Evolutionary conservation across 2,113 vertebrate genomes (phyloP).

Genomic region (Gnathonemus echidnorhynchus): DNA sequence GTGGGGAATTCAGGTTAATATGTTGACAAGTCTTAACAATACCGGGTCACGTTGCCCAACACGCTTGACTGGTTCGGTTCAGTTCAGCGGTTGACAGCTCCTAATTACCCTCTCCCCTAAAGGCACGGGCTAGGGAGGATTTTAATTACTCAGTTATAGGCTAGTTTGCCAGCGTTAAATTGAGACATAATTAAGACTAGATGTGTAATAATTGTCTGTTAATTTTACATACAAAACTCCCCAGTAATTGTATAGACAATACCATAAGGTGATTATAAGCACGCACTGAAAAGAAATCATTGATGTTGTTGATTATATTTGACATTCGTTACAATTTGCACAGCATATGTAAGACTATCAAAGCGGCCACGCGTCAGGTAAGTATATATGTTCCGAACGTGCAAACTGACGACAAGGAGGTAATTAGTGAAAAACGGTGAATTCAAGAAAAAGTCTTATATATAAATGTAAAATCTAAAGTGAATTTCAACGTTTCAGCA

Average conservation of each 20-base stretch:
- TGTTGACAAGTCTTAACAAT: slow-evolving; percentile 98
- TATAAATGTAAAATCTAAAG: not conserved
- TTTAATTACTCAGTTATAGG: slow-evolving; percentile 85
- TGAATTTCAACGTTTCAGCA: not conserved
- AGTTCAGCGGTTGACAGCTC: slow-evolving; percentile 86
- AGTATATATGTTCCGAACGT: not conserved
- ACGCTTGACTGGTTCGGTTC: slow-evolving; percentile 79
- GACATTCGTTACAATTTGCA: not conserved
- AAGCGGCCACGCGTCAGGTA: not conserved
- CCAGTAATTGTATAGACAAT: not conserved
- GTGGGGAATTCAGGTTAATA: slow-evolving; percentile 99
- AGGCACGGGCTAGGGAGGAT: slow-evolving; percentile 81
- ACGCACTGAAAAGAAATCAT: not conserved
- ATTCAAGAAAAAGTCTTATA: not conserved
- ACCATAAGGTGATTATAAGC: not conserved
- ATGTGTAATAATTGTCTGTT: slow-evolving; percentile 95
- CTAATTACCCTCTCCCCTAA: slow-evolving; percentile 88
- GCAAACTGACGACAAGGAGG: not conserved
- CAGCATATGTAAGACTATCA: not conserved
- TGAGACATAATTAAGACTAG: slow-evolving; percentile 93
- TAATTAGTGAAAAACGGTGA: not conserved
- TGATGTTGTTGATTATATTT: not conserved
- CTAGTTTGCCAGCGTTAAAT: slow-evolving; percentile 84
- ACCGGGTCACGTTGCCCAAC: slow-evolving; percentile 87
- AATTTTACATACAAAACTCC: slow-evolving; percentile 55